Conservation (phyloP, 2,113 vertebrate genomes). For the Pao palembangensis region DNA sequence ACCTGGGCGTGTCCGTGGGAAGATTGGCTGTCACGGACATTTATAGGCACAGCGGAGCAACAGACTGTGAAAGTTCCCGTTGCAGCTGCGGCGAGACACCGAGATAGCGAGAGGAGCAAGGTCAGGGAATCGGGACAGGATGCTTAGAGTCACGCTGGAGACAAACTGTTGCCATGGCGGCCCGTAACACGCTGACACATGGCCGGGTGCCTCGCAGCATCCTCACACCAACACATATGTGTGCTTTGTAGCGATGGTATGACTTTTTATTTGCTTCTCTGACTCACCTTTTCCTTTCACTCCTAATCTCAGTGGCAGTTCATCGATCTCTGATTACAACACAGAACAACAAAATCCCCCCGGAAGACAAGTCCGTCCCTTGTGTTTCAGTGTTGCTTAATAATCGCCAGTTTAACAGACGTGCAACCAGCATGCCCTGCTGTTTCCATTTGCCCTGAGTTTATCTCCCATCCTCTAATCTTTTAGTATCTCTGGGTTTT, state of each 20-base stretch:
- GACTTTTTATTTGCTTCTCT: no score
- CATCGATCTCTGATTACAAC: constrained; percentile 17
- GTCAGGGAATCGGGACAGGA: constrained; percentile 9
- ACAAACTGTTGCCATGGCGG: constrained; percentile 29
- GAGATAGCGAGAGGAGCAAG: constrained; percentile 6
- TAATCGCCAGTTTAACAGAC: no score
- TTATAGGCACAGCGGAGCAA: constrained; percentile 38
- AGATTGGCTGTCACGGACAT: constrained; percentile 47
- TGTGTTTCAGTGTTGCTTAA: no score
- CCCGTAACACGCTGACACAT: constrained; percentile 1
- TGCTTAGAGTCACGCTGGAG: constrained; percentile 5
- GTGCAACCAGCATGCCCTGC: no score
- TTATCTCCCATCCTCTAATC: background rate
- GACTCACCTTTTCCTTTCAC: no score
- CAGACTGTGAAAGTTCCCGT: constrained; percentile 43
- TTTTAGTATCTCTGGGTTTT: background rate
- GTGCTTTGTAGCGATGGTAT: constrained; percentile 3
- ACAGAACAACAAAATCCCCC: no score
- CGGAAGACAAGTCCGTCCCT: no score
- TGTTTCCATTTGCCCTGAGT: no score
- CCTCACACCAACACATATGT: no score
- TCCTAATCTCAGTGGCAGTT: constrained; percentile 1
- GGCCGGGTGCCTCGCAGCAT: no score
- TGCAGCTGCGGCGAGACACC: constrained; percentile 12
- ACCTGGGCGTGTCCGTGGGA: constrained; percentile 21